Conservation (phyloP, 2,113 vertebrate genomes). For the Peucedramus taeniatus region DNA sequence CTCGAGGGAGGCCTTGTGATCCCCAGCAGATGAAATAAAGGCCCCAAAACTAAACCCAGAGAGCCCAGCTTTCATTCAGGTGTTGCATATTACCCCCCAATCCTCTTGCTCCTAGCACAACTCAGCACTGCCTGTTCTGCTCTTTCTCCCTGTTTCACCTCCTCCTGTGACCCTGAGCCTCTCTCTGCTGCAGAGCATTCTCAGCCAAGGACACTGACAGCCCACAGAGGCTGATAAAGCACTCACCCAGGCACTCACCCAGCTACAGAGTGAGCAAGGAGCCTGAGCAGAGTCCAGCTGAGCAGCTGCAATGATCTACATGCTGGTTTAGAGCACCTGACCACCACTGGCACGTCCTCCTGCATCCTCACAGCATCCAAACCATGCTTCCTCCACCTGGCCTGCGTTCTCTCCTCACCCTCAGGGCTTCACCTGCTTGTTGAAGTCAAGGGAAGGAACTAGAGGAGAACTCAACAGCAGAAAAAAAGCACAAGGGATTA, state of each 20-base stretch:
- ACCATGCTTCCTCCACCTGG: fast-evolving
- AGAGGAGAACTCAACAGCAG: neutral
- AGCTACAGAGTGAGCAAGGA: neutral
- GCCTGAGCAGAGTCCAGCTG: neutral
- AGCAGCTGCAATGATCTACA: neutral
- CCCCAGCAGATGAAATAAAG: neutral
- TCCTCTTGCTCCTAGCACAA: neutral
- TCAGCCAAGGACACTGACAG: neutral
- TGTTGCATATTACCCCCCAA: neutral
- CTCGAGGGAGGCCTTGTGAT: neutral
- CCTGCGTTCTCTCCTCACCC: neutral
- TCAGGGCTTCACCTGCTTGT: neutral
- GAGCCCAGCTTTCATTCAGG: neutral
- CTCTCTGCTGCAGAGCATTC: neutral
- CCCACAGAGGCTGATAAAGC: neutral
- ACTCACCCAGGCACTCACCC: neutral
- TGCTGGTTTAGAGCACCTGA: neutral
- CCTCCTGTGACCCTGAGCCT: neutral
- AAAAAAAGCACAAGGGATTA: neutral
- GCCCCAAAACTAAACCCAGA: neutral
- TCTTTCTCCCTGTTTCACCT: neutral
- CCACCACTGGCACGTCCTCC: neutral
- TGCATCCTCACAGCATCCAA: fast-evolving
- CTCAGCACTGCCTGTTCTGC: neutral
- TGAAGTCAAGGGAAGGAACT: neutral